phyloP scores from a whole-genome alignment of 2,113 vertebrate genomes.

The Microcebus jonahi region DNA sequence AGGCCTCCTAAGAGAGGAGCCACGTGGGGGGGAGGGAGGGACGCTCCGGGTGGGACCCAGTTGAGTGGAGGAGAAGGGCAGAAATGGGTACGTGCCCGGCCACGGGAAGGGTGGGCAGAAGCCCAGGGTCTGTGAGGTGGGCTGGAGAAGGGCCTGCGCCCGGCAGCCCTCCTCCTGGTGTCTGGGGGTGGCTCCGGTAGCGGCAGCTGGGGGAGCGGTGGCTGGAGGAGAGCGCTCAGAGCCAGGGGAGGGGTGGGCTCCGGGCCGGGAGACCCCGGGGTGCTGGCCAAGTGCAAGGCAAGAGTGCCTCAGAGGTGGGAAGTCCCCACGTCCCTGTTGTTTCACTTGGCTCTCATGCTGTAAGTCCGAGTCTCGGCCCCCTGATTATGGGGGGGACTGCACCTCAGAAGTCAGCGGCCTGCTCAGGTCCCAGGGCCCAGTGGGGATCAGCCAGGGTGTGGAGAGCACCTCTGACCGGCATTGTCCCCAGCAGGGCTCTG shows the following conservation, averaged over 20 bases:
- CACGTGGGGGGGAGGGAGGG: not conserved
- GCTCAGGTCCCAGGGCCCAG: not conserved
- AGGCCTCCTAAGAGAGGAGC: not conserved
- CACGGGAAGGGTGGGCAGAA: not conserved
- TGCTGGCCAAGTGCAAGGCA: not conserved
- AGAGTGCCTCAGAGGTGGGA: not conserved
- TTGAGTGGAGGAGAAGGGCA: not conserved
- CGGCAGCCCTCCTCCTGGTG: not conserved
- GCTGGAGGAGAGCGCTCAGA: not conserved
- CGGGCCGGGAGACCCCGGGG: not conserved
- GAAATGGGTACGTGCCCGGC: not conserved
- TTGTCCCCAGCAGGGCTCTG: not conserved
- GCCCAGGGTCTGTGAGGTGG: not conserved
- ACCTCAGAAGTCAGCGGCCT: not conserved
- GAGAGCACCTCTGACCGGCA: not conserved
- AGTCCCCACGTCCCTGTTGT: not conserved
- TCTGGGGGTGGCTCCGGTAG: not conserved
- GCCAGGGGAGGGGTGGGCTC: not conserved
- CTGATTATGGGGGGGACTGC: not conserved
- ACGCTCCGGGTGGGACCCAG: fast-evolving
- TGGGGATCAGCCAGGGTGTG: not conserved
- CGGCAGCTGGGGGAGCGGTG: fast-evolving
- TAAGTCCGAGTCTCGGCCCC: not conserved
- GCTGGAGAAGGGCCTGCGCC: not conserved
- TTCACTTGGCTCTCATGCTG: not conserved